phyloP scores from a whole-genome alignment of 2,113 vertebrate genomes.

The Muntiacus muntjak region DNA sequence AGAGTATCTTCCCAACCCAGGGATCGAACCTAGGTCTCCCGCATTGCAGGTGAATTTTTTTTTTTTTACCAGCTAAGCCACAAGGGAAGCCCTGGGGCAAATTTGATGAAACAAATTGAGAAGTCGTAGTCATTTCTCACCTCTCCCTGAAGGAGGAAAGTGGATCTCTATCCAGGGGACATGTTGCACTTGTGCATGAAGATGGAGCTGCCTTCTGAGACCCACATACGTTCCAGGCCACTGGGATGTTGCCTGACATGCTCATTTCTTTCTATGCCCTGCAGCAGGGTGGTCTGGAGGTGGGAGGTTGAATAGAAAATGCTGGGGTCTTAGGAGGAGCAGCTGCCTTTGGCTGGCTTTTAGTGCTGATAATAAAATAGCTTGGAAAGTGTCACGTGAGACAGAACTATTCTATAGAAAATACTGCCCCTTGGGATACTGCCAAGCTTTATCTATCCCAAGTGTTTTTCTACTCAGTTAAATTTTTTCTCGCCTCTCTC shows the following conservation, averaged over 20 bases:
- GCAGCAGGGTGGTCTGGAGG: slow-evolving; percentile 16
- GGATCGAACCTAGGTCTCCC: neutral
- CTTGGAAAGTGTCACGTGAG: slow-evolving; percentile 60
- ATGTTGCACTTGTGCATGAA: neutral
- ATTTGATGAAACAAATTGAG: neutral
- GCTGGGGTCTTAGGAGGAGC: slow-evolving; percentile 3
- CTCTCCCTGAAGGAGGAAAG: neutral
- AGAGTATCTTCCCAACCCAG: neutral
- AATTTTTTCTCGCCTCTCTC: neutral
- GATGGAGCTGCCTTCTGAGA: neutral
- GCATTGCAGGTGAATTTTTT: neutral
- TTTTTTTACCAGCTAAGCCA: neutral
- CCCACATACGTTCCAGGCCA: neutral
- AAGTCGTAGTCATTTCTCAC: neutral
- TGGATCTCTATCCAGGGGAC: neutral
- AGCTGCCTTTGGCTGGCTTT: slow-evolving; percentile 64
- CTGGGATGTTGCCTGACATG: neutral
- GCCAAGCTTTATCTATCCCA: slow-evolving; percentile 43
- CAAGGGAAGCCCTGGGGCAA: neutral
- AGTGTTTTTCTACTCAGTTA: slow-evolving; percentile 34
- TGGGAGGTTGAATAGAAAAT: neutral
- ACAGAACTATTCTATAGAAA: slow-evolving; percentile 57
- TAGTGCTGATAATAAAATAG: slow-evolving; percentile 67
- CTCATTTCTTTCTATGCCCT: neutral
- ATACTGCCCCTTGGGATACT: slow-evolving; percentile 36